A percentile compares a stretch with the other conserved stretches of the same genome.
Evolutionary conservation across 2,888 invertebrate genomes (phyloP).

Genomic region (Trichogramma dendrolimi): DNA sequence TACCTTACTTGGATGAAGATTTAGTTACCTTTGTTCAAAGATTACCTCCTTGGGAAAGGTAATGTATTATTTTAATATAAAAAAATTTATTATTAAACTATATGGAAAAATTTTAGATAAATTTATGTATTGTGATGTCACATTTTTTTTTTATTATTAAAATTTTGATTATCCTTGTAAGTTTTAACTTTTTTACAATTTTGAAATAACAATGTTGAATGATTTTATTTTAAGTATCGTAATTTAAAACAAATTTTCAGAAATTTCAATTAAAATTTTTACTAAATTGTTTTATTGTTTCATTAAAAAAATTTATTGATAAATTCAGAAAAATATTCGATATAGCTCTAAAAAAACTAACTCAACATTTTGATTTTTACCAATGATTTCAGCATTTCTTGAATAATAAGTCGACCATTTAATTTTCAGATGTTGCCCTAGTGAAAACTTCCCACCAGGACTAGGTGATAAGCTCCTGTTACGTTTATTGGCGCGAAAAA

Average conservation of each 20-base stretch:
- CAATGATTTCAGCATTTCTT: background rate
- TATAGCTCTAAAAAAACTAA: background rate
- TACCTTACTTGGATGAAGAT: constrained; percentile 75
- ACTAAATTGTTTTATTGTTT: background rate
- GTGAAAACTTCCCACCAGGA: constrained; percentile 64
- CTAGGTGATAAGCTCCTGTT: constrained; percentile 91
- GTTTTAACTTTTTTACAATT: background rate
- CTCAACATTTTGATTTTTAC: background rate
- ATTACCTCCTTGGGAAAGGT: constrained; percentile 69
- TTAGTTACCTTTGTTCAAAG: constrained; percentile 62
- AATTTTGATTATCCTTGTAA: background rate
- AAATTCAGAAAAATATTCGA: background rate
- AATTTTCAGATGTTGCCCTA: constrained; percentile 58
- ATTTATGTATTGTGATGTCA: background rate
- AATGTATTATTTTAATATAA: constrained; percentile 25
- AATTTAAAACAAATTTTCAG: too few species aligned
- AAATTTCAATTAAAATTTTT: background rate
- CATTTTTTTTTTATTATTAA: constrained; percentile 11
- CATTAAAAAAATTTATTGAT: background rate
- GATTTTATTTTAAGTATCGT: background rate
- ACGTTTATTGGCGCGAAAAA: constrained; percentile 65
- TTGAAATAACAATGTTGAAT: background rate
- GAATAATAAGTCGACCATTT: background rate
- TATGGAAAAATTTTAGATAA: background rate
- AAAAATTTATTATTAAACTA: constrained; percentile 5